These are phyloP conservation scores for Linyphia triangularis DNA, from an alignment of 2,888 invertebrate genomes.

Conservation along the genomic window DNA sequence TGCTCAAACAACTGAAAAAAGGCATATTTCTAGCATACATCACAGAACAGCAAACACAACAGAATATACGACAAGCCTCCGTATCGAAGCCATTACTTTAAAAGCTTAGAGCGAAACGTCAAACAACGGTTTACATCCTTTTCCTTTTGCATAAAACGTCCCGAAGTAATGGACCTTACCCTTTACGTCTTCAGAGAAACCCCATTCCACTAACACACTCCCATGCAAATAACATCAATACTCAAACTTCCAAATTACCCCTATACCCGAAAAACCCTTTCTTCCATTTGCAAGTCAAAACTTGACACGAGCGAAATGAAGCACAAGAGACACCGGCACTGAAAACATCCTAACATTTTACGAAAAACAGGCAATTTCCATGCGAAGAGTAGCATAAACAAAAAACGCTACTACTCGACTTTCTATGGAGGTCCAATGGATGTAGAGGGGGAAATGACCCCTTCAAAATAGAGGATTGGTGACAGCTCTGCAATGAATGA, in stretches of 20 bases:
- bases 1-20: not conserved
- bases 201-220: conserved; percentile 17
- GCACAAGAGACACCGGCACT: conserved; percentile 16
- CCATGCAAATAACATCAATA: conserved; percentile 58
- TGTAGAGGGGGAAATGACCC: conserved; percentile 62
- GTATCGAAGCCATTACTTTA: not conserved
- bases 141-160: conserved; percentile 24
- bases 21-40: not conserved
- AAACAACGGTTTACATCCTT: not conserved
- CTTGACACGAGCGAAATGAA: conserved; percentile 51
- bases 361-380: conserved; percentile 60
- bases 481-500: conserved; percentile 67
- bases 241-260: conserved; percentile 13
- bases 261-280: not conserved
- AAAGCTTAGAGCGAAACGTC: not conserved
- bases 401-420: not conserved
- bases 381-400: conserved; percentile 43
- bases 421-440: not conserved
- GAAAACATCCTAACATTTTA: conserved; percentile 18
- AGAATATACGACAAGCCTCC: not conserved
- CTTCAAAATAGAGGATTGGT: conserved; percentile 27
- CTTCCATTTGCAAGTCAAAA: conserved; percentile 71
- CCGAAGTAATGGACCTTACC: conserved; percentile 32
- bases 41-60: not conserved
- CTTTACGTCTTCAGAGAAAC: not conserved